A percentile compares a stretch with the other conserved stretches of the same genome.
These are phyloP conservation scores for Pseudorhombus dupliciocellatus DNA, from an alignment of 2,113 vertebrate species.

Conservation along the genomic window DNA sequence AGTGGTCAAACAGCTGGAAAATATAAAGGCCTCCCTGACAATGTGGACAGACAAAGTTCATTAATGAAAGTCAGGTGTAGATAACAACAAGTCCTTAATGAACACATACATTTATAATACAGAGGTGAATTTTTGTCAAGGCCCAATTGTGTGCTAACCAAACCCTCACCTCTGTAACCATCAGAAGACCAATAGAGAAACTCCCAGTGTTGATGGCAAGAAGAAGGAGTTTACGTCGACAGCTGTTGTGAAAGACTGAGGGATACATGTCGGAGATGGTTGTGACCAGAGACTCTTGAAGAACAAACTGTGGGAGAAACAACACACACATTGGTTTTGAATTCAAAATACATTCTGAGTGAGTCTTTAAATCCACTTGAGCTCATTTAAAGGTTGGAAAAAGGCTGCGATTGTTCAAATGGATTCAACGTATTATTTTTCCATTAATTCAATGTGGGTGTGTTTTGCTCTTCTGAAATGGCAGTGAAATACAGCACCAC, in stretches of 20 bases:
- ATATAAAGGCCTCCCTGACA: constrained; percentile 93
- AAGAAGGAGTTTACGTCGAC: constrained; percentile 79
- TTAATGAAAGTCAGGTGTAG: not conserved
- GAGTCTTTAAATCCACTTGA: too few relatives aligned
- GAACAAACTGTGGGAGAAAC: constrained; percentile 75
- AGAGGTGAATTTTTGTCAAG: not conserved
- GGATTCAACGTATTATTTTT: not conserved
- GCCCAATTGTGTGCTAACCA: not conserved
- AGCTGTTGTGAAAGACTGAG: constrained; percentile 67
- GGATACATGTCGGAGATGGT: constrained; percentile 81
- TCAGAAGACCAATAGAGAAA: constrained; percentile 78
- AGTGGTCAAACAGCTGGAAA: constrained; percentile 96
- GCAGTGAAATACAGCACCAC: too few relatives aligned
- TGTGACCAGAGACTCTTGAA: constrained; percentile 78
- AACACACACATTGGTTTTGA: constrained; percentile 3
- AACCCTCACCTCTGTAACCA: constrained; percentile 81
- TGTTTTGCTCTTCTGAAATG: too few relatives aligned
- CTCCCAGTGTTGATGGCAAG: constrained; percentile 72
- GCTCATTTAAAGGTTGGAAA: not conserved
- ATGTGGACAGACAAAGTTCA: not conserved
- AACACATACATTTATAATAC: too few relatives aligned
- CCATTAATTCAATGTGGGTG: not conserved
- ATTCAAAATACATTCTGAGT: too few relatives aligned
- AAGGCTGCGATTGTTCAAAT: too few relatives aligned
- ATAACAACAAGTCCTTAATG: not conserved